Base-by-base conservation (phyloP, 2,888 invertebrate genomes). In the Nomada hirtipes region DNA sequence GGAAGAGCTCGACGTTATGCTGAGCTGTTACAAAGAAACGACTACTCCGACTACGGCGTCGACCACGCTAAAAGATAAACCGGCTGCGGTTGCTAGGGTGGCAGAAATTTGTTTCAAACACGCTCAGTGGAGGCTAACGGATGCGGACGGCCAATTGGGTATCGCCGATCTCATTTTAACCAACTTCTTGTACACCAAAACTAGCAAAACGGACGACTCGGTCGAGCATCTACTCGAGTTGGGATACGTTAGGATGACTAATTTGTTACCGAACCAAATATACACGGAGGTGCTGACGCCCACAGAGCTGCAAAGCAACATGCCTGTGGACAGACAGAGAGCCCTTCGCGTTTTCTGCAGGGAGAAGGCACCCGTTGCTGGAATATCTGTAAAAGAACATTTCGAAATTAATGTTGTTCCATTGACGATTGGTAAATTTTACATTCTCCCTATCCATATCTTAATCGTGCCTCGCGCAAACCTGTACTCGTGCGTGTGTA, bases 401-500 rank as follows among this genome's bases (percentile, higher is more conserved):
- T 99, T 99, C 94, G 99, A 99, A 95, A 98, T 99, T 86, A 99
- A 99, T 94, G 97, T 99, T 60, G 98, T 98, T 18, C 99, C 99
- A 11, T 96, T 99, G 81, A 97, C 97, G 1, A 98, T 98, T 91
- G 97, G 98, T 96, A 70, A 63, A 23, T 23, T 7, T 4, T 68
- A 47, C 36, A 36, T 36, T 36, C 36, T 9, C 36, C 7, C 0
- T 36, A 36, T 7, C 36, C 36, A 36, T 15, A 60, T 11, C 13
- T n/a, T 36, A 60, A 60, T 26, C 29, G 9, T 7, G 15, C 18
- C 50, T 11, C 3, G 50, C 50, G 50, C 18, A 3, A 50, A 18
- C 4, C 36, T 36, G 36, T 36, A 2, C n/a, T 52, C n/a, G 53
- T 53, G 18, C 9, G 50, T 50, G 18, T 50, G 50, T 50, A 15